phyloP scores from a whole-genome alignment of 1,140 invertebrate genomes.

The Brachionus plicatilis region DNA sequence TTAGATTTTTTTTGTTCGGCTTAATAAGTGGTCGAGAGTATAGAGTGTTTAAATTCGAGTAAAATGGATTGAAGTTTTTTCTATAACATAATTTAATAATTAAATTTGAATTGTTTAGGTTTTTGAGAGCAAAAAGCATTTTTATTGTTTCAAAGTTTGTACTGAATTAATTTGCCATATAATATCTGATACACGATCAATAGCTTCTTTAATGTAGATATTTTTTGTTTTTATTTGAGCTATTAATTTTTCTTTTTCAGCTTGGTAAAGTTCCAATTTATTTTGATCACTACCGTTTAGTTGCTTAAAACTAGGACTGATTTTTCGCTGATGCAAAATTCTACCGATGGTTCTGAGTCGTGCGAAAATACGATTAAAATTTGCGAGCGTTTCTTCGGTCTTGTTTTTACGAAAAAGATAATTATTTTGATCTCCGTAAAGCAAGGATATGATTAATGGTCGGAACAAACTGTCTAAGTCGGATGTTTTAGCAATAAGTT shows the following conservation, averaged over 20 bases:
- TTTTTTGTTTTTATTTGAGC: constrained; percentile 14
- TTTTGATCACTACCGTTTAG: background rate
- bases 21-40: background rate
- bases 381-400: background rate
- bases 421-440: constrained; percentile 22
- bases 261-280: background rate
- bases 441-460: background rate
- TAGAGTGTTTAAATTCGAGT: background rate
- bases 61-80: background rate
- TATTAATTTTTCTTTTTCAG: constrained; percentile 18
- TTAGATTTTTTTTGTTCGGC: background rate
- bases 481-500: background rate
- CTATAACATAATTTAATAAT: background rate
- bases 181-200: constrained; percentile 33
- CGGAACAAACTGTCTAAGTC: background rate
- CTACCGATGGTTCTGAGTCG: background rate
- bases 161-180: constrained; percentile 38
- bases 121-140: background rate
- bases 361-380: background rate
- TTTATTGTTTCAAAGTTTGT: constrained; percentile 29
- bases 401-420: constrained; percentile 22
- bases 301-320: background rate
- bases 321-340: constrained; percentile 1
- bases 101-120: background rate
- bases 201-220: background rate